Conservation (phyloP, 2,113 vertebrate genomes). For the Thryonomys swinderianus region DNA sequence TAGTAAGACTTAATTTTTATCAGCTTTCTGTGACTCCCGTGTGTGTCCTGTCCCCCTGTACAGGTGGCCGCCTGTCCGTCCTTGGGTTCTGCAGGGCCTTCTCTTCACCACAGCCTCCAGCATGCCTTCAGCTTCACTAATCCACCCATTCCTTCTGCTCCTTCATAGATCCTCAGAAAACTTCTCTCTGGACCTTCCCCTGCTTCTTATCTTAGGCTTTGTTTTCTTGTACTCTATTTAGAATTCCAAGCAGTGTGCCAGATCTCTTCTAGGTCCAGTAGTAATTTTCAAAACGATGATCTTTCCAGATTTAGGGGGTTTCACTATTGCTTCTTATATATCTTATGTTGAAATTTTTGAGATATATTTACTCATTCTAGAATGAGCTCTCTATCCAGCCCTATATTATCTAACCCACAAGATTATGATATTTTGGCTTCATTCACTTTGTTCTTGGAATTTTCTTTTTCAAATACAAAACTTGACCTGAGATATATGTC, state of each 20-base stretch:
- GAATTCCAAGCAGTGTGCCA: not conserved
- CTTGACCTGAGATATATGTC: not conserved
- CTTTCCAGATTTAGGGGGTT: not conserved
- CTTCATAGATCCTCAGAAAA: not conserved
- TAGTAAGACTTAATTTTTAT: not conserved
- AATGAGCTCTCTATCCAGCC: not conserved
- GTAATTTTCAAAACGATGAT: constrained; percentile 12
- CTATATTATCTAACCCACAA: not conserved
- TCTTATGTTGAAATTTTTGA: not conserved
- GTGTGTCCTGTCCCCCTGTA: fast-evolving
- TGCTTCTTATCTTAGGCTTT: not conserved
- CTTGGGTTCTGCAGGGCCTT: not conserved
- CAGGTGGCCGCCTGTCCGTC: not conserved
- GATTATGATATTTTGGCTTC: not conserved
- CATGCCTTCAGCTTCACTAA: fast-evolving
- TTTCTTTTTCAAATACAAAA: not conserved
- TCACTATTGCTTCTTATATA: not conserved
- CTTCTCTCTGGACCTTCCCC: not conserved
- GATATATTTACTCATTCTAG: not conserved
- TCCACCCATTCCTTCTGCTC: not conserved
- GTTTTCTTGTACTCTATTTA: not conserved
- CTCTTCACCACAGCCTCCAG: not conserved
- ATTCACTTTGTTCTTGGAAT: not conserved
- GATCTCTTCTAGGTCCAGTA: not conserved
- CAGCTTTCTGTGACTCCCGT: not conserved